Evolutionary conservation across 64 coral and sea anemone species (phyloP).

Genomic region (Porites lutea): DNA sequence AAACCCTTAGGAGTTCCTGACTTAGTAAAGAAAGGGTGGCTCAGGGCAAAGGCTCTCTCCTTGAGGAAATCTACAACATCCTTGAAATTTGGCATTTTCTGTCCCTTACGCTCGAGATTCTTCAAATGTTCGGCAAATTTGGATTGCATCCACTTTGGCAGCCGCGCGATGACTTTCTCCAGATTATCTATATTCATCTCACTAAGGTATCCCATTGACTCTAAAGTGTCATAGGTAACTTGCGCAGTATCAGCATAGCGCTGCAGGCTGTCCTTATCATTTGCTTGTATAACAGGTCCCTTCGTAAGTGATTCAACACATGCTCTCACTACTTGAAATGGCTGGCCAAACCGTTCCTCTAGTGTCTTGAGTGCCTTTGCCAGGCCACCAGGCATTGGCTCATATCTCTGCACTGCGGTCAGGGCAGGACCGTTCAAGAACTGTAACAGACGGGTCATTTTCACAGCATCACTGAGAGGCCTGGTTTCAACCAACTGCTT

Average conservation of each 20-base stretch:
- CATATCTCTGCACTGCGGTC: conserved; percentile 36
- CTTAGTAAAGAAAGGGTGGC: conserved; percentile 62
- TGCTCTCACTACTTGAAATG: conserved; percentile 65
- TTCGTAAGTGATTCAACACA: conserved; percentile 68
- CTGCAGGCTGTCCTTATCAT: conserved; percentile 53
- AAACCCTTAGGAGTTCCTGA: not conserved
- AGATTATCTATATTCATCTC: conserved; percentile 71
- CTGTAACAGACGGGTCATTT: too few relatives aligned
- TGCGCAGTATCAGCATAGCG: conserved; percentile 57
- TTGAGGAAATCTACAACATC: conserved; percentile 71
- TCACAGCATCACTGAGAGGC: too few relatives aligned
- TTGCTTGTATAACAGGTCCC: conserved; percentile 42
- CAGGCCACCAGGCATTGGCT: conserved; percentile 53
- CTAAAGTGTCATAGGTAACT: conserved; percentile 57
- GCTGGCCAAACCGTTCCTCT: conserved; percentile 62
- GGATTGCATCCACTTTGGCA: conserved; percentile 63
- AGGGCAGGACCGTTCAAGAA: conserved; percentile 16
- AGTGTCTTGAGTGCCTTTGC: conserved; percentile 45
- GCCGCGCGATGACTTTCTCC: conserved; percentile 45
- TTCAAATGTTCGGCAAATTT: conserved; percentile 64
- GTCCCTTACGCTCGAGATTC: conserved; percentile 31
- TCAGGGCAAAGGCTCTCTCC: conserved; percentile 57
- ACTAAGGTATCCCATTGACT: conserved; percentile 38
- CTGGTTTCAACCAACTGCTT: too few relatives aligned
- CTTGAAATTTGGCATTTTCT: conserved; percentile 72